A percentile compares a stretch with the other conserved stretches of the same genome.
Conservation (phyloP, 2,888 invertebrate species). For the Prosopocoilus inquinatus region DNA sequence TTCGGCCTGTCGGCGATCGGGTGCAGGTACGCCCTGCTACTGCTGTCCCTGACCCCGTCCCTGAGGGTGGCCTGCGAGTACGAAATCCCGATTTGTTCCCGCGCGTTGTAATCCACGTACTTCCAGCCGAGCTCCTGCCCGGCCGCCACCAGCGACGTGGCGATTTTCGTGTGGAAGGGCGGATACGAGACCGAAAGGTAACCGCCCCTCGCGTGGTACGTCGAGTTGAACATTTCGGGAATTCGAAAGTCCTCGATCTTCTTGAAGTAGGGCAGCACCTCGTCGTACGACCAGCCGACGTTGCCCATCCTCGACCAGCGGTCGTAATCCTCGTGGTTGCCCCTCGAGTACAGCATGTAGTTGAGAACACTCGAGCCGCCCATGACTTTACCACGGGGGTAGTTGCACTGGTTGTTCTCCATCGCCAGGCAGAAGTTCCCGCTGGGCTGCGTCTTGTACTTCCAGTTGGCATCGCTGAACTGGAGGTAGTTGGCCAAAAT, state of each 20-base stretch:
- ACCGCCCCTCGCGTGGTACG: slow-evolving; percentile 56
- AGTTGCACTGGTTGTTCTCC: slow-evolving; percentile 71
- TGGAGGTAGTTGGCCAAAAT: slow-evolving; percentile 72
- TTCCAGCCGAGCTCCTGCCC: slow-evolving; percentile 63
- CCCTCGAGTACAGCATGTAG: slow-evolving; percentile 89
- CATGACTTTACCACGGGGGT: slow-evolving; percentile 64
- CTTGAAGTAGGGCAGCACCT: slow-evolving; percentile 78
- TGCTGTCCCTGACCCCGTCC: slow-evolving; percentile 52
- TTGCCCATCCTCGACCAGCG: slow-evolving; percentile 84
- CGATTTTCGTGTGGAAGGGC: slow-evolving; percentile 58
- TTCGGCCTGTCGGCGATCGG: slow-evolving; percentile 52
- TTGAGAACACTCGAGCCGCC: slow-evolving; percentile 87
- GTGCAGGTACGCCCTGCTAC: slow-evolving; percentile 55
- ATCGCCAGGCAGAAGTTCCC: slow-evolving; percentile 71
- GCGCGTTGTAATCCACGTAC: slow-evolving; percentile 67
- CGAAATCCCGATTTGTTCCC: slow-evolving; percentile 55
- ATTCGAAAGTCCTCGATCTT: slow-evolving; percentile 83
- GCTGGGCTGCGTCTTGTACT: slow-evolving; percentile 76
- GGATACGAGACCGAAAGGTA: slow-evolving; percentile 59
- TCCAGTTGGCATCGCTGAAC: slow-evolving; percentile 74
- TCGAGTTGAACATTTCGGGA: slow-evolving; percentile 62
- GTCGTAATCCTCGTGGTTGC: slow-evolving; percentile 83
- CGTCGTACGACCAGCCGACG: slow-evolving; percentile 65
- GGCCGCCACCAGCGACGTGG: slow-evolving; percentile 63
- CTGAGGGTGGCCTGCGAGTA: slow-evolving; percentile 55